Evolutionary conservation across 2,113 vertebrate species (phyloP), one percentile per base, ranked within the genome.

Genomic region (Rhodinocichla rosea): DNA sequence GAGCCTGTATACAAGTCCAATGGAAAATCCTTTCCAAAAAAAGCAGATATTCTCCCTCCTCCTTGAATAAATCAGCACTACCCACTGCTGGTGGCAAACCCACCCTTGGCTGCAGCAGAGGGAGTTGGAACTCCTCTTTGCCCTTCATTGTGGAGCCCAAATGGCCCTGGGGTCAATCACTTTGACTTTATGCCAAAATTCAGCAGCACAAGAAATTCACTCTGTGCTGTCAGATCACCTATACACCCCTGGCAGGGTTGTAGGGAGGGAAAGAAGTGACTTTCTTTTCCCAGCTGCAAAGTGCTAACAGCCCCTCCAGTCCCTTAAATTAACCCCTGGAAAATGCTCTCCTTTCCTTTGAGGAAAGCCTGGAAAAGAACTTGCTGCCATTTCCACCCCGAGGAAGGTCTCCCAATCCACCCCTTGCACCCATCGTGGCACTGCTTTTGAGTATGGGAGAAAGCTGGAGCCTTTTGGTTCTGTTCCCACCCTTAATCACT

Each of bases 211-310:
- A 44, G 44, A 59, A 82, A 75, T 27, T 49, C 32, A 7, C 56
- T 40, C 13, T 33, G 16, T 1, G 22, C 56, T 78, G 39, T 47
- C 73, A 55, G 9, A 44, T 19, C 60, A 27, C 35, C 55, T 3
- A 2, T 19, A 37, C 62, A 26, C 4, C 73, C 71, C 4, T 0
- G 56, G 50, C 68, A 53, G 40, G 39, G 23, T 2, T 30, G 28
- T 8, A 62, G 28, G 42, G 56, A 59, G 0, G 0, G 30, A 42
- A 59, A 39, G n/a, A 30, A 0, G 0, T 4, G 4, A 32, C 60
- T 47, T 69, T 37, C 42, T 67, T 74, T 73, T 64, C 76, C 27
- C 37, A 71, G 26, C 62, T 65, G 15, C 15, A 11, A 39, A 5
- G 15, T 18, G 45, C 56, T 24, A 60, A 47, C 44, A 40, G 47